Evolutionary conservation across 2,797 vertebrate species (phyloP).

Genomic region (Periparus ater): DNA sequence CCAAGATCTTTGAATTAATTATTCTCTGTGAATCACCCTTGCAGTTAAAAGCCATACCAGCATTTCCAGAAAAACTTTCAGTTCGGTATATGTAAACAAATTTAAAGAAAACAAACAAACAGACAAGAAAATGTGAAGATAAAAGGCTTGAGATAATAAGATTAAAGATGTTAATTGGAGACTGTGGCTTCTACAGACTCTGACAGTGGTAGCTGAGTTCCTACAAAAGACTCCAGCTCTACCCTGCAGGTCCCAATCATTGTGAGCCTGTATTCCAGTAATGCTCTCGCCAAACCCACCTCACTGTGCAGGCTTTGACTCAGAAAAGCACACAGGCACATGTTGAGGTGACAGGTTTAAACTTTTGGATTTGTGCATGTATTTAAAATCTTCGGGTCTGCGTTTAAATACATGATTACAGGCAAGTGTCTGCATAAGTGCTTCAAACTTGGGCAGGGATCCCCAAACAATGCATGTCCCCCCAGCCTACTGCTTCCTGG

Average conservation of each 20-base stretch:
- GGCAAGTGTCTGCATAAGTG: not conserved
- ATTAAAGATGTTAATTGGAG: conserved; percentile 13
- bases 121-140: conserved; percentile 40
- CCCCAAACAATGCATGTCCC: rapidly evolving
- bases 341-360: not conserved
- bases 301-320: not conserved
- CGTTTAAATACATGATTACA: not conserved
- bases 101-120: conserved; percentile 57
- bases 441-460: not conserved
- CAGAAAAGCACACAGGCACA: not conserved
- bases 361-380: not conserved
- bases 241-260: not conserved
- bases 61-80: conserved; percentile 60
- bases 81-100: conserved; percentile 31
- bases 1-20: conserved; percentile 56
- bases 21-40: conserved; percentile 35
- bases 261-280: not conserved
- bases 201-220: not conserved
- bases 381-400: not conserved
- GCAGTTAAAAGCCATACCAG: conserved; percentile 46
- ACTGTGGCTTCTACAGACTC: not conserved
- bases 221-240: not conserved
- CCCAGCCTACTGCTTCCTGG: not conserved
- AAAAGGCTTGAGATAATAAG: conserved; percentile 56
- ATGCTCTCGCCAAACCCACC: not conserved